Base-by-base conservation (phyloP, 2,113 vertebrate species). In the Phylloscopus whistleri region DNA sequence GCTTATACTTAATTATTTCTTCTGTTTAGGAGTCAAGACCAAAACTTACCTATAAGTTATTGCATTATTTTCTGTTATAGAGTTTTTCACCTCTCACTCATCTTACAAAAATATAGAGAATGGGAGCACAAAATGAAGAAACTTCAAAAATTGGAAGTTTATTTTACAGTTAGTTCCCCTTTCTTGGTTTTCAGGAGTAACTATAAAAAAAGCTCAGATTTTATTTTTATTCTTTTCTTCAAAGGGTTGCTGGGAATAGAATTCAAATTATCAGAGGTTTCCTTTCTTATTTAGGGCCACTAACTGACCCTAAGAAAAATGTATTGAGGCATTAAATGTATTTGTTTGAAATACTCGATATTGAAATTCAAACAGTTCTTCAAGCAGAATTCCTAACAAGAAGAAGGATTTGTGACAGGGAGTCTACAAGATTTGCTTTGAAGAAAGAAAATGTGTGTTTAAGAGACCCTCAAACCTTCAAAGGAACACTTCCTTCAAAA, bases 281-380 rank as follows among this genome's bases (percentile, higher is more conserved):
- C 27, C 37, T 89, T 89, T 91, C 51, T 74, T 59, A 80, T 88
- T 76, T 73, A 49, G 58, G 75, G 39, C 51, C 82, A 67, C 59
- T 80, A 46, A 69, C 43, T 88, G 84, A 80, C 82, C 93, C 82
- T 20, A 62, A 62, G 41, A 83, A 89, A 92, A 92, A 80, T 13
- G 15, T 51, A 73, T 31, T 48, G 35, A 91, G 35, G 46, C 63
- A 91, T 87, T 91, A 85, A 62, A 81, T 35, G 53, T 48, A 88
- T 80, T 88, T 96, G 43, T 87, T 94, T 96, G 90, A 90, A 94
- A 95, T 67, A 80, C 23, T 30, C 31, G 33, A 95, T 81, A 81
- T 2, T 86, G 72, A 95, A 97, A 96, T 94, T 93, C 90, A 94
- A 93, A 94, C 43, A n/a, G 43, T 31, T 93, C 82, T 94, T 95